phyloP scores from a whole-genome alignment of 2,113 vertebrate species.

The Microtus pennsylvanicus region DNA sequence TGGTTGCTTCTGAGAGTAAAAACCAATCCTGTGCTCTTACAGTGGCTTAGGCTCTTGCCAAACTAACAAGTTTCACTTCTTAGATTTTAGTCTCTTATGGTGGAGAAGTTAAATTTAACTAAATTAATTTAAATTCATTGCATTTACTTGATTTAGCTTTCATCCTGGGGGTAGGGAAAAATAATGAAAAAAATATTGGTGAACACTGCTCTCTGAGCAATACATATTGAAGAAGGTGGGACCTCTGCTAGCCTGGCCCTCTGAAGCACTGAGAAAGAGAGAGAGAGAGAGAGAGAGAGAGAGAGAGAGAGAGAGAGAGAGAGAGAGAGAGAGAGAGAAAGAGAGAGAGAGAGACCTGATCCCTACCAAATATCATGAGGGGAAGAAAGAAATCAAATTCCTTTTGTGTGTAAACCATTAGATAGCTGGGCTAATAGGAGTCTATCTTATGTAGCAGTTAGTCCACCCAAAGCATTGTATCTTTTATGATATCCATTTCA shows the following conservation, averaged over 20 bases:
- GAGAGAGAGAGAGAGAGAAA: background rate
- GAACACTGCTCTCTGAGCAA: slow-evolving; percentile 30
- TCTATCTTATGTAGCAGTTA: slow-evolving; percentile 12
- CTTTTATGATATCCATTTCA: background rate
- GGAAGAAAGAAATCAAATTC: background rate
- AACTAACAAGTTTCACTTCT: slow-evolving; percentile 45
- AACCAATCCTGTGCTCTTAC: background rate
- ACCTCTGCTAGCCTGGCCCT: background rate
- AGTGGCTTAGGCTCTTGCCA: background rate
- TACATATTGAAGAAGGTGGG: background rate
- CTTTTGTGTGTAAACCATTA: background rate
- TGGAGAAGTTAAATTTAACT: slow-evolving; percentile 59
- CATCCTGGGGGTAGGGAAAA: background rate
- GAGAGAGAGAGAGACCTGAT: background rate
- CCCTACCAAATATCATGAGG: background rate
- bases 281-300: no score
- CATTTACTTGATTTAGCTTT: slow-evolving; percentile 67
- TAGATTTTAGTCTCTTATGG: slow-evolving; percentile 43
- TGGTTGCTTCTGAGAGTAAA: background rate
- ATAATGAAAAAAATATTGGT: slow-evolving; percentile 22
- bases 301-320: no score
- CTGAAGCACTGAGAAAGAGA: no score
- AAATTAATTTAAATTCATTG: slow-evolving; percentile 63
- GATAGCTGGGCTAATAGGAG: background rate
- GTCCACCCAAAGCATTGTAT: background rate